A percentile compares a stretch with the other conserved stretches of the same genome.
These are phyloP conservation scores for Glaucidium brasilianum DNA, from an alignment of 2,113 vertebrate species.

Conservation along the genomic window DNA sequence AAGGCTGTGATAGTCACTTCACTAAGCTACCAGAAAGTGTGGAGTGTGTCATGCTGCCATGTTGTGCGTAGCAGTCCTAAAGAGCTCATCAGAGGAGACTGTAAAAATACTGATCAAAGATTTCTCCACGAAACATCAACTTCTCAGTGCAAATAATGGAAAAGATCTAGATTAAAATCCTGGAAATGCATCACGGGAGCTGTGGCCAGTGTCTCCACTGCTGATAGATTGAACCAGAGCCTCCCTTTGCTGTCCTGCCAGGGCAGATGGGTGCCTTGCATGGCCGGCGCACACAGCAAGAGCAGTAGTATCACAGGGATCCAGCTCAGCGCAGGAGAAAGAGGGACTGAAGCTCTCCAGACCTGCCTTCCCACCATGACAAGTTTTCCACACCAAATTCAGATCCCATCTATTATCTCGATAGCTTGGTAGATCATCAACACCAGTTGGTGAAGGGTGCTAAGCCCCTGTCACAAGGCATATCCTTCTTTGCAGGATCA, in stretches of 20 bases:
- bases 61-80: not conserved
- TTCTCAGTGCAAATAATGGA: not conserved
- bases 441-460: not conserved
- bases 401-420: not conserved
- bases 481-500: not conserved
- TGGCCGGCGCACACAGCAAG: accelerated
- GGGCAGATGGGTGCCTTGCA: not conserved
- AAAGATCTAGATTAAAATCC: not conserved
- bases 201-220: not conserved
- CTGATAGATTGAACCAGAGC: not conserved
- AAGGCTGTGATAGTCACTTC: not conserved
- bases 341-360: not conserved
- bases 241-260: not conserved
- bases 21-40: not conserved
- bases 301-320: not conserved
- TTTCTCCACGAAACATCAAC: not conserved
- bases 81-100: not conserved
- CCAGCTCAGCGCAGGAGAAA: not conserved
- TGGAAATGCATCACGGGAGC: not conserved
- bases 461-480: not conserved
- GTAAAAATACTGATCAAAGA: not conserved
- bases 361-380: not conserved
- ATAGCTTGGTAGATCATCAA: not conserved
- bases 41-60: not conserved
- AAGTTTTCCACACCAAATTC: not conserved